phyloP scores from a whole-genome alignment of 2,888 invertebrate species.

The Koerneria pararmatus region DNA sequence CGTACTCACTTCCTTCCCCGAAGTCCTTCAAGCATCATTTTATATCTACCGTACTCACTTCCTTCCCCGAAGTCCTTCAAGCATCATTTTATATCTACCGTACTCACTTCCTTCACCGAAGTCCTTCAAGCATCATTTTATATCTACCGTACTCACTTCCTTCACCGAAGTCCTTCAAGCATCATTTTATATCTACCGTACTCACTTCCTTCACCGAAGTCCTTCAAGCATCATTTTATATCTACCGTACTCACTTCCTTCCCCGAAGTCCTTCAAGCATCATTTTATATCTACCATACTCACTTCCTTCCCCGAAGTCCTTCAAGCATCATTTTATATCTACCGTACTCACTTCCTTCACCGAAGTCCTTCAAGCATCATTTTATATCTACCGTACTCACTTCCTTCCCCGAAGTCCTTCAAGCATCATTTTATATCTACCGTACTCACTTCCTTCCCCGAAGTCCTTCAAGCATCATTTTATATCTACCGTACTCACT shows the following conservation, averaged over 20 bases:
- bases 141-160: conserved; percentile 54
- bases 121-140: background rate
- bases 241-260: conserved; percentile 55
- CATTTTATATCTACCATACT: conserved; percentile 41
- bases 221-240: background rate
- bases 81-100: conserved; percentile 31
- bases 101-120: conserved; percentile 56
- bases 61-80: conserved; percentile 44
- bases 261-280: conserved; percentile 33
- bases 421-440: conserved; percentile 11
- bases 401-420: conserved; percentile 46
- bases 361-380: conserved; percentile 29
- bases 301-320: conserved; percentile 51
- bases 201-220: conserved; percentile 54
- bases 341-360: conserved; percentile 57
- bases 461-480: background rate
- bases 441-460: conserved; percentile 59
- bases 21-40: background rate
- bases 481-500: conserved; percentile 49
- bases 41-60: conserved; percentile 49
- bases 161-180: conserved; percentile 36
- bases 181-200: conserved; percentile 38
- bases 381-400: conserved; percentile 47
- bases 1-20: conserved; percentile 58
- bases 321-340: conserved; percentile 3